Evolutionary conservation across 2,888 invertebrate genomes (phyloP).

Genomic region (Nephrotoma flavescens): DNA sequence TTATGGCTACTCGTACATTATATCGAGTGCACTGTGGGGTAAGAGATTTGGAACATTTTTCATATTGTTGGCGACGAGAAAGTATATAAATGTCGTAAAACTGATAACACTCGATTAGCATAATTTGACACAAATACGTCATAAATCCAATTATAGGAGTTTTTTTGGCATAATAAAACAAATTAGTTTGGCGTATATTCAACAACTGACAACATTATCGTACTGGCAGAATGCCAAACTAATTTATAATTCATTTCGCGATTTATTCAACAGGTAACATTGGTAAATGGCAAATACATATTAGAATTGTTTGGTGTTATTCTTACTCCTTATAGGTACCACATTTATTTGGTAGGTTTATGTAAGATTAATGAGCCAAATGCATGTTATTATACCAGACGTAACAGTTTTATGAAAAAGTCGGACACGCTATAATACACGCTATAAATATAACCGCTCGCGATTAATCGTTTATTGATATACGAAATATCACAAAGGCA

Average conservation of each 20-base stretch:
- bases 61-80: neutral
- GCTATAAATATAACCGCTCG: too few relatives aligned
- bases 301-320: too few relatives aligned
- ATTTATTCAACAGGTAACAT: neutral
- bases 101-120: neutral
- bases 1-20: neutral
- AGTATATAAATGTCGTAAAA: neutral
- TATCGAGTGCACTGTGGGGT: neutral
- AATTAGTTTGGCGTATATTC: neutral
- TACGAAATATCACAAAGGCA: too few relatives aligned
- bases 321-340: too few relatives aligned
- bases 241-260: neutral
- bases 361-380: too few relatives aligned
- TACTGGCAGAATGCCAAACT: neutral
- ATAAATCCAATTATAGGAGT: too few relatives aligned
- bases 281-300: too few relatives aligned
- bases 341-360: too few relatives aligned
- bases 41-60: neutral
- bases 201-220: neutral
- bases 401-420: too few relatives aligned
- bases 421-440: too few relatives aligned
- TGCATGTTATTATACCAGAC: too few relatives aligned
- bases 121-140: neutral
- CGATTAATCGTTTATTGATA: too few relatives aligned
- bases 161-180: neutral